phyloP scores from a whole-genome alignment of 2,888 invertebrate genomes.

The Caenorhabditis sp. region DNA sequence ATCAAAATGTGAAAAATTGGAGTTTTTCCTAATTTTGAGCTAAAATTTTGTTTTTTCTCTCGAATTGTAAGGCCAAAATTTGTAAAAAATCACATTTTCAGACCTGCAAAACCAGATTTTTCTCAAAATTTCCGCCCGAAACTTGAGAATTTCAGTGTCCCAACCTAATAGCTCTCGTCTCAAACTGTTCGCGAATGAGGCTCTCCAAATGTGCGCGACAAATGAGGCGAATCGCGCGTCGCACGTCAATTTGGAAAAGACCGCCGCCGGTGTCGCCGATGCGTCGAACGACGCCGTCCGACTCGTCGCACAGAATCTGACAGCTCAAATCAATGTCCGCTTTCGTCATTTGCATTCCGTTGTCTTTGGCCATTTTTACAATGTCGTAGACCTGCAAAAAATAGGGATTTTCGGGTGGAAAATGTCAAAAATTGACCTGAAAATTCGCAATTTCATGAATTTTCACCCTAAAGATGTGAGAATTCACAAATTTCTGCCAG shows the following conservation, averaged over 20 bases:
- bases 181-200: conserved; percentile 84
- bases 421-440: too few relatives aligned
- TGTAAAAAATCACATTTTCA: too few relatives aligned
- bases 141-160: too few relatives aligned
- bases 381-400: conserved; percentile 55
- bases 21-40: too few relatives aligned
- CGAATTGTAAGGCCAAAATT: too few relatives aligned
- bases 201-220: conserved; percentile 82
- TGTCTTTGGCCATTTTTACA: conserved; percentile 48
- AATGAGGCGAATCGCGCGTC: conserved; percentile 79
- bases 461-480: neutral
- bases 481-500: neutral
- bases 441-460: neutral
- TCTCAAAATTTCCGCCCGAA: too few relatives aligned
- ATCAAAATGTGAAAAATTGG: too few relatives aligned
- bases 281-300: conserved; percentile 80
- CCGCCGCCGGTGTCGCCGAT: conserved; percentile 85
- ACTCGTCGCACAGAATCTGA: conserved; percentile 79
- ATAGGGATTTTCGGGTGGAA: neutral
- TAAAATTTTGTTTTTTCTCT: too few relatives aligned
- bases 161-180: conserved; percentile 76
- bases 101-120: too few relatives aligned
- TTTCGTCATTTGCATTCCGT: conserved; percentile 42
- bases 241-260: conserved; percentile 79
- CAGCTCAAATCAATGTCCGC: conserved; percentile 72